A percentile compares a stretch with the other conserved stretches of the same genome.
These are phyloP conservation scores for Meteorus sp. DNA, from an alignment of 1,140 invertebrate species.

Conservation along the genomic window DNA sequence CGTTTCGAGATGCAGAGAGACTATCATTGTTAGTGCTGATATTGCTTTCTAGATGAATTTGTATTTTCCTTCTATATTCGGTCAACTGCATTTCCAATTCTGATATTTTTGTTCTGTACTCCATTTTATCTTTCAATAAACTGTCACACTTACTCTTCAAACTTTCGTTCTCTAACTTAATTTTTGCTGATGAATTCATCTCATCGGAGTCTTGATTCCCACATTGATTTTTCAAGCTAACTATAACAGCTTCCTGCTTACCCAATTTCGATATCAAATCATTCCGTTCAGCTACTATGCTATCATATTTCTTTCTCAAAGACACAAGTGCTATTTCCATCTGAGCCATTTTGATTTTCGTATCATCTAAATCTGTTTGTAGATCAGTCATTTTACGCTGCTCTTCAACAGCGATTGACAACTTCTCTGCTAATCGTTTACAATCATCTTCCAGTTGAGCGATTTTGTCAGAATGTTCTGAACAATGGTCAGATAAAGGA, in stretches of 20 bases:
- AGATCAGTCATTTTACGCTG: constrained; percentile 42
- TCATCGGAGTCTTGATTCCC: constrained; percentile 33
- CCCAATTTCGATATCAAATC: constrained; percentile 35
- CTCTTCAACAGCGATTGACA: constrained; percentile 44
- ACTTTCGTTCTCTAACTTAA: constrained; percentile 38
- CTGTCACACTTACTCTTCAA: constrained; percentile 40
- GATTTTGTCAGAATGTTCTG: constrained; percentile 51
- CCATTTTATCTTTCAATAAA: constrained; percentile 37
- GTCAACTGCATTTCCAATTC: constrained; percentile 42
- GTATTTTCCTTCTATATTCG: constrained; percentile 37
- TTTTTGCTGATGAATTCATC: constrained; percentile 29
- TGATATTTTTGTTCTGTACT: constrained; percentile 39
- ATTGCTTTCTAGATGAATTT: constrained; percentile 34
- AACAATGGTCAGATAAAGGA: constrained; percentile 47
- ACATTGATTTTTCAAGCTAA: constrained; percentile 32
- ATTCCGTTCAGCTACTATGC: constrained; percentile 34
- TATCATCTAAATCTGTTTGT: constrained; percentile 42
- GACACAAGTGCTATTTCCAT: constrained; percentile 48
- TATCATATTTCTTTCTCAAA: constrained; percentile 48
- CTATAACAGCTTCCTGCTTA: constrained; percentile 34
- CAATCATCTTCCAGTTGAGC: constrained; percentile 49
- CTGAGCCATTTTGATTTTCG: constrained; percentile 49
- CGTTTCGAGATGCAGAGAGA: constrained; percentile 27
- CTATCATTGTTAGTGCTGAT: constrained; percentile 24
- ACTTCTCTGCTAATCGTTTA: constrained; percentile 47